A percentile compares a stretch with the other conserved stretches of the same genome.
Conservation (phyloP, 2,113 vertebrate genomes). For the Hystrix cristata region DNA sequence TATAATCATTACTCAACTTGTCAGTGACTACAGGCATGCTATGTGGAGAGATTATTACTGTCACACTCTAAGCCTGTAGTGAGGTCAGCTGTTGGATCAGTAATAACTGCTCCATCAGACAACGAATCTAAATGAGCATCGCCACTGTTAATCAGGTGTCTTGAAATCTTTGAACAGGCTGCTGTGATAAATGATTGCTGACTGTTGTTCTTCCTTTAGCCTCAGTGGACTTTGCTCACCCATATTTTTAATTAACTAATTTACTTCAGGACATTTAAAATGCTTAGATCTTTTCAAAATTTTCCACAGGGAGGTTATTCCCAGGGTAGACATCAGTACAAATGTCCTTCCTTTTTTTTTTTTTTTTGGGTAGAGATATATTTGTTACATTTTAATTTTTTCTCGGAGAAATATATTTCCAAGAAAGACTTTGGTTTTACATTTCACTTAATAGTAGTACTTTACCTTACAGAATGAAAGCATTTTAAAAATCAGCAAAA, state of each 20-base stretch:
- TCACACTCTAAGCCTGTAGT: slow-evolving; percentile 66
- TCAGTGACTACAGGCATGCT: slow-evolving; percentile 48
- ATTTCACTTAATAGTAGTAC: slow-evolving; percentile 62
- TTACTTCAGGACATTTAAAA: slow-evolving; percentile 65
- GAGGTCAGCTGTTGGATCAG: slow-evolving; percentile 86
- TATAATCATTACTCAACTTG: slow-evolving; percentile 81
- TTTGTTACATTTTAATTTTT: slow-evolving; percentile 54
- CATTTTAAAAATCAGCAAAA: slow-evolving; percentile 74
- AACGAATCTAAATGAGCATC: slow-evolving; percentile 87
- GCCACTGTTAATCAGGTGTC: slow-evolving; percentile 85
- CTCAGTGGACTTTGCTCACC: slow-evolving; percentile 80
- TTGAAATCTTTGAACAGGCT: slow-evolving; percentile 83
- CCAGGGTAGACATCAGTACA: neutral
- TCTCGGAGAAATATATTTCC: slow-evolving; percentile 8
- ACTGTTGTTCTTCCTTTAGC: slow-evolving; percentile 83
- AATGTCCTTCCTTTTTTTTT: slow-evolving; percentile 60
- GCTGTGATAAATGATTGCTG: slow-evolving; percentile 82
- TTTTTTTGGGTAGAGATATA: neutral
- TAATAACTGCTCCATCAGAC: slow-evolving; percentile 84
- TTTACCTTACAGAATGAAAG: slow-evolving; percentile 59
- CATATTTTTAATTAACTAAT: slow-evolving; percentile 85
- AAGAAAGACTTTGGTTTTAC: slow-evolving; percentile 66
- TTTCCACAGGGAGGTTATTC: slow-evolving; percentile 33
- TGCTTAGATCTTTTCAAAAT: slow-evolving; percentile 53
- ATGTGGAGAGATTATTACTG: slow-evolving; percentile 82